Base-by-base conservation (phyloP, 92 coral and sea anemone species). In the Galaxea fascicularis region DNA sequence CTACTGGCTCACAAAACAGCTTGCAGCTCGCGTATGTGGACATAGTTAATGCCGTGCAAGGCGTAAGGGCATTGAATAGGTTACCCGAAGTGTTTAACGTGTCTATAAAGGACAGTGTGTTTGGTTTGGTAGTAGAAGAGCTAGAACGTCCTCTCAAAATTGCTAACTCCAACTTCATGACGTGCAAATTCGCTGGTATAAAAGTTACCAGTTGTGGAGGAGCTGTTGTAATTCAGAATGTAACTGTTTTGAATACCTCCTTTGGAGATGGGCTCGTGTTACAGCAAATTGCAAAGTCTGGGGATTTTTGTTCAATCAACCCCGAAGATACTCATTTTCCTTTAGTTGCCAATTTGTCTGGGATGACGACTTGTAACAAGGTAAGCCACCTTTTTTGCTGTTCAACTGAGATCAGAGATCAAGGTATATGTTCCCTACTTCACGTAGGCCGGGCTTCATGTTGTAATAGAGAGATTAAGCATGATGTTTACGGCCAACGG, bases 241-340 rank as follows among this genome's bases (percentile, higher is more conserved):
- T 52, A 4, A 79, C 74, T 4, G 64, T 65, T 20, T 41, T 18
- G 28, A 66, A 79, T 65, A 79, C 84, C 27, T 45, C 26, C 20
- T 27, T 8, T 51, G 84, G 84, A 52, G 75, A 79, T 49, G 84
- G 84, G 15, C 24, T 79, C 17, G 75, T 79, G 22, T 79, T 63
- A 27, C 49, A 51, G 35, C 49, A 35, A 15, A 65, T n/a, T 60
- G 8, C 25, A 25, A 24, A 35, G 4, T 41, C 26, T 4, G 20
- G 17, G 21, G 75, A 79, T 47, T n/a, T 79, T n/a, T 79, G 84
- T 35, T 79, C 84, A 11, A 51, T 51, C 65, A 11, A 25, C 21
- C 63, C 73, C 21, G 14, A 22, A 12, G 51, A 46, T 35, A 4
- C 74, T 4, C 25, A 24, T 17, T 49, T 79, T 22, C 75, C 84